A percentile compares a stretch with the other conserved stretches of the same genome.
Conservation (phyloP, 30 jellyfish, hydroid and myxozoan genomes). For the Morbakka virulenta region DNA sequence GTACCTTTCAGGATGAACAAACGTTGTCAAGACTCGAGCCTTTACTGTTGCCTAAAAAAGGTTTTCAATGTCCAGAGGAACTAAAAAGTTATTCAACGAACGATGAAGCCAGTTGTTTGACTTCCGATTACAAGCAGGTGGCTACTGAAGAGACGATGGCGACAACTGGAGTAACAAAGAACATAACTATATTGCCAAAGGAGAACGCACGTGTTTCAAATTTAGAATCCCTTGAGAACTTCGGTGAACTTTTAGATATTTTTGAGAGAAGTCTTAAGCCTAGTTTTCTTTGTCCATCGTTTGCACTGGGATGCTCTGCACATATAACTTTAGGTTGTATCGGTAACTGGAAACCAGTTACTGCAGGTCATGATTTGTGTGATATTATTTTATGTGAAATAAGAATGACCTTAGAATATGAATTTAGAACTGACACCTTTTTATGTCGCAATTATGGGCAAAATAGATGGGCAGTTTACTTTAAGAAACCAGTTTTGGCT, state of each 20-base stretch:
- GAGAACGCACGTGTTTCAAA: neutral
- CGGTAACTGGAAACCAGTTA: conserved; percentile 32
- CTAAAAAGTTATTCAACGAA: no score
- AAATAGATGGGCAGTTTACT: conserved; percentile 57
- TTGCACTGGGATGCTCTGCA: conserved; percentile 65
- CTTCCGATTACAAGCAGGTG: no score
- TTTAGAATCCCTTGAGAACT: neutral
- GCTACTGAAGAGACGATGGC: no score
- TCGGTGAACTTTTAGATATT: neutral
- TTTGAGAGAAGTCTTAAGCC: neutral
- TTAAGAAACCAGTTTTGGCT: conserved; percentile 6
- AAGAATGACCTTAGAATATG: conserved; percentile 9
- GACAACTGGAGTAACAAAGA: no score
- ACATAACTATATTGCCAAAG: no score
- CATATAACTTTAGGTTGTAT: conserved; percentile 60
- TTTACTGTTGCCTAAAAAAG: no score
- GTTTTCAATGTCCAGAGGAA: no score
- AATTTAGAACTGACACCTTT: neutral
- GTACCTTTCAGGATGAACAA: no score
- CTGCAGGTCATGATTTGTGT: conserved; percentile 22
- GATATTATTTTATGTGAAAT: conserved; percentile 28
- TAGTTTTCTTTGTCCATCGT: conserved; percentile 2
- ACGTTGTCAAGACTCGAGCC: neutral
- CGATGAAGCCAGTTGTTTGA: no score
- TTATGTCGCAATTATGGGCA: conserved; percentile 39